phyloP scores from a whole-genome alignment of 2,113 vertebrate species.

The Thalassarche chlororhynchos region DNA sequence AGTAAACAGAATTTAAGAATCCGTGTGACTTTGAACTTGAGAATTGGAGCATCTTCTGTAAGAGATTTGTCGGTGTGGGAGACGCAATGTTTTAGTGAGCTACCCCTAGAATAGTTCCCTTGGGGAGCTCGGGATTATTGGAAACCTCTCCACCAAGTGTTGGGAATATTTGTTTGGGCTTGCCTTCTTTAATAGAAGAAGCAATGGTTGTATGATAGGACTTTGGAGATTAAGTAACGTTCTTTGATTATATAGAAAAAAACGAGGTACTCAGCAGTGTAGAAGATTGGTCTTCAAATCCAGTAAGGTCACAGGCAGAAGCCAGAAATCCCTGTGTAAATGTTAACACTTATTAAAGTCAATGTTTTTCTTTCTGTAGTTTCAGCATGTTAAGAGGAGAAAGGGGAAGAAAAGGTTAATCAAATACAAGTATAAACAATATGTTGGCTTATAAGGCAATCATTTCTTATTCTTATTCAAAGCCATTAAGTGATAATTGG shows the following conservation, averaged over 20 bases:
- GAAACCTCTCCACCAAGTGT: conserved; percentile 7
- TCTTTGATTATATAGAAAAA: conserved; percentile 9
- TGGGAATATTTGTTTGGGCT: neutral
- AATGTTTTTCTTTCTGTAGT: conserved; percentile 9
- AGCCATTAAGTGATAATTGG: neutral
- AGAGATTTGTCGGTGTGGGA: neutral
- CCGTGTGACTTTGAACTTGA: neutral
- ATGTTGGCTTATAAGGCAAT: neutral
- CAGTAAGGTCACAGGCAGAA: neutral
- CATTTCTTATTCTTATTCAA: neutral
- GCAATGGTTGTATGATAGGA: neutral
- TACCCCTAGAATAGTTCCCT: neutral
- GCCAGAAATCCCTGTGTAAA: conserved; percentile 44
- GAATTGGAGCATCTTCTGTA: neutral
- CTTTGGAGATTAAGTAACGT: conserved; percentile 4
- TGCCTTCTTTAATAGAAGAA: neutral
- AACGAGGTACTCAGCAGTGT: neutral
- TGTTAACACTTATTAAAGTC: conserved; percentile 47
- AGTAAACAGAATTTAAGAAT: neutral
- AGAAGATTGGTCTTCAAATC: conserved; percentile 15
- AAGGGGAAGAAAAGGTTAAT: conserved; percentile 25
- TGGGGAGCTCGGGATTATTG: conserved; percentile 18
- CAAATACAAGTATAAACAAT: neutral
- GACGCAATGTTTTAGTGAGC: neutral
- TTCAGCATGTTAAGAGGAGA: neutral